These are phyloP conservation scores for Myotis lucifugus DNA, from an alignment of 2,113 vertebrate genomes.

Conservation along the genomic window DNA sequence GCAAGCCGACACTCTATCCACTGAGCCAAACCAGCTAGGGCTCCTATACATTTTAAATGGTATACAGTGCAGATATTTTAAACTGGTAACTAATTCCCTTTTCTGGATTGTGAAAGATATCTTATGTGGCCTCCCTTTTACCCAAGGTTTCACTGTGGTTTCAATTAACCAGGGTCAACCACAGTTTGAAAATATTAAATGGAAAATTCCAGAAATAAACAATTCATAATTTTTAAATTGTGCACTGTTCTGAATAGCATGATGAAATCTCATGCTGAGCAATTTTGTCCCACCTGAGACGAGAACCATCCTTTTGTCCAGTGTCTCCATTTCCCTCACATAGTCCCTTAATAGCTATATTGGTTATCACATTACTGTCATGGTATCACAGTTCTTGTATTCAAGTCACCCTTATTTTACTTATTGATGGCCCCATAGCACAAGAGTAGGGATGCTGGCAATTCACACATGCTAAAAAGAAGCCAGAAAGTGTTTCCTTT, in stretches of 20 bases:
- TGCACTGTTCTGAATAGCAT: not conserved
- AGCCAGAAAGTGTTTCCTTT: no score
- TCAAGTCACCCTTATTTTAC: not conserved
- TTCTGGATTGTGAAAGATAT: not conserved
- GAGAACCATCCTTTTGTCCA: not conserved
- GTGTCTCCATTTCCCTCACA: not conserved
- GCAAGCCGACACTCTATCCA: no score
- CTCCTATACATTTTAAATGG: not conserved
- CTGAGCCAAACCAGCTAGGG: no score
- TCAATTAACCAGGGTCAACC: not conserved
- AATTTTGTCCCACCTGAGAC: not conserved
- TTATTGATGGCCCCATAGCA: not conserved
- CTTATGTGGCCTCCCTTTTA: not conserved
- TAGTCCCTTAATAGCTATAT: not conserved
- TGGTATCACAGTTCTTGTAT: no score
- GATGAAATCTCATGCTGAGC: no score
- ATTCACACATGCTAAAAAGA: not conserved
- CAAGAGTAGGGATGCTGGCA: not conserved
- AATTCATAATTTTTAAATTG: not conserved
- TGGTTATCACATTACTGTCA: not conserved
- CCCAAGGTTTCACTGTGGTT: not conserved
- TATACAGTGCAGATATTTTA: not conserved
- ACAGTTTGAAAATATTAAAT: not conserved
- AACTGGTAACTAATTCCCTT: not conserved
- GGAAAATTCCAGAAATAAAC: not conserved